Base-by-base conservation (phyloP, 2,797 vertebrate genomes). In the Xiphophorus birchmanni region DNA sequence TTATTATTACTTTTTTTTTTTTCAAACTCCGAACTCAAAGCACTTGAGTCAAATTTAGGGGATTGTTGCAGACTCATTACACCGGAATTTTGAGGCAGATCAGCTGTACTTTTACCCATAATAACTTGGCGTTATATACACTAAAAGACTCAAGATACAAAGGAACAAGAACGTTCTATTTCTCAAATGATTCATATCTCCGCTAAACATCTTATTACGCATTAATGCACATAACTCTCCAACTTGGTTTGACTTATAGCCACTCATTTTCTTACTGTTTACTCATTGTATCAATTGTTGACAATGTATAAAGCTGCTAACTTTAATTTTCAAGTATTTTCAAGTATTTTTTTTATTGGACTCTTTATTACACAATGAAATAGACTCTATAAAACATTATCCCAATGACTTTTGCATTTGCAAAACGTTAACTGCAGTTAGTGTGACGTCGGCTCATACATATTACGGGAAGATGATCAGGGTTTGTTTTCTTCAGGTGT, bases 31-130 rank as follows among this genome's bases (percentile, higher is more conserved):
- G 71, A 84, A 73, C 79, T 87, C 58, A 79, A 81, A 83, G 80
- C 78, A 82, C 13, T 88, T 89, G 37, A 77, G 77, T 75, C 72
- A 0, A 32, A 37, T 79, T 87, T 80, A 0, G 47, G 35, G 52
- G 40, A 35, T 86, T 78, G 86, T 87, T 78, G 65, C 42, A 12
- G 10, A 74, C 42, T 58, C 52, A 32, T 11, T 82, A 67, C 58
- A 45, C 44, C 73, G 81, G 45, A 80, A 73, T 84, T 85, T 84
- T 18, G 85, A 87, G 6, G 78, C 67, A 29, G 71, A 37, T 50
- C 45, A 72, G 75, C 23, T 2, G 45, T 15, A n/a, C 60, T 77
- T 85, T 42, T 63, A 52, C 29, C 35, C 60, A 18, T 50, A 71
- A 81, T 35, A 26, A 26, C 60, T 73, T 80, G 74, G 75, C 52